phyloP scores from a whole-genome alignment of 2,888 invertebrate species.

The Drosophila mimetica region DNA sequence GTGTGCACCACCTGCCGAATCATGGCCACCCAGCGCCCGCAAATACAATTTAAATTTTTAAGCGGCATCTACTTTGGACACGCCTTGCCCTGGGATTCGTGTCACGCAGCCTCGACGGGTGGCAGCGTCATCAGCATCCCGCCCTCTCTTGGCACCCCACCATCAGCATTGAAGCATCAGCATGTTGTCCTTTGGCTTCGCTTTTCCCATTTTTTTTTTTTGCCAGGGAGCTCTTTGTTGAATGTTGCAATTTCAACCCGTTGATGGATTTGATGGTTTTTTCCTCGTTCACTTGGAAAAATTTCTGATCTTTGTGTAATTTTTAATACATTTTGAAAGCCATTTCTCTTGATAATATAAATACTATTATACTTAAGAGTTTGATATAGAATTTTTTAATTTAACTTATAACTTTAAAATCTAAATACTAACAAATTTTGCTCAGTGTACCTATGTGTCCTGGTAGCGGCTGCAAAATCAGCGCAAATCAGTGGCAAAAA shows the following conservation, averaged over 20 bases:
- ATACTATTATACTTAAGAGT: no score
- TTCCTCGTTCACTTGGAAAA: slow-evolving; percentile 7
- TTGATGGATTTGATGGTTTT: slow-evolving; percentile 74
- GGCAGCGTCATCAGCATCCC: slow-evolving; percentile 68
- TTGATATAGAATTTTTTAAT: no score
- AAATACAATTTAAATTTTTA: slow-evolving; percentile 80
- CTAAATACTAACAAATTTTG: no score
- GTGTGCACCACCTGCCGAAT: slow-evolving; percentile 49
- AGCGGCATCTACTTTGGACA: slow-evolving; percentile 75
- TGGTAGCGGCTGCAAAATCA: slow-evolving; percentile 64
- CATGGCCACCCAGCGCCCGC: slow-evolving; percentile 48
- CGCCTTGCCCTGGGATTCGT: slow-evolving; percentile 61
- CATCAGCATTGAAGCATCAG: slow-evolving; percentile 53
- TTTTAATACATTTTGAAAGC: background rate
- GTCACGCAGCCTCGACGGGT: slow-evolving; percentile 72
- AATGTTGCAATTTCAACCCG: slow-evolving; percentile 79
- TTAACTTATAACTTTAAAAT: no score
- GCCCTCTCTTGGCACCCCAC: background rate
- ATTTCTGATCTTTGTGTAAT: no score
- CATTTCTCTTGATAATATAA: no score
- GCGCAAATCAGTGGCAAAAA: slow-evolving; percentile 72
- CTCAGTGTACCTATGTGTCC: slow-evolving; percentile 34
- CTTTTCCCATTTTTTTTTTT: slow-evolving; percentile 43
- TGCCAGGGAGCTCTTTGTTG: slow-evolving; percentile 49
- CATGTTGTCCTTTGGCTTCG: slow-evolving; percentile 64